phyloP scores from a whole-genome alignment of 1,140 invertebrate species.

The Diprion similis region DNA sequence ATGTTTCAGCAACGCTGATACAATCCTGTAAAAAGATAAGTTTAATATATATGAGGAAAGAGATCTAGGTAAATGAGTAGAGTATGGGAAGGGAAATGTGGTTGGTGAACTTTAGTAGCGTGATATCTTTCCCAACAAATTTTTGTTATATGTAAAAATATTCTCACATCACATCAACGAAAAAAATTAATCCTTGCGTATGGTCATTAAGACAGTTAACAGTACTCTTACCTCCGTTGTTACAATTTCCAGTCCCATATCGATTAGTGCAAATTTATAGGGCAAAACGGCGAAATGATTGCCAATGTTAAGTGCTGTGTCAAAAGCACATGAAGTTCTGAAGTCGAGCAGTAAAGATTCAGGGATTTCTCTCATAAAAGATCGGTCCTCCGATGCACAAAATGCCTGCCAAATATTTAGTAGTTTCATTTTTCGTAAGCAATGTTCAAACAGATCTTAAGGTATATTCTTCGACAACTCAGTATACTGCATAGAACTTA shows the following conservation, averaged over 20 bases:
- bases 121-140: background rate
- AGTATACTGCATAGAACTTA: no score
- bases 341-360: constrained; percentile 27
- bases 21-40: constrained; percentile 34
- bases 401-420: constrained; percentile 19
- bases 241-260: constrained; percentile 31
- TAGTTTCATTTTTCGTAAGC: background rate
- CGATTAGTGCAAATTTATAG: constrained; percentile 35
- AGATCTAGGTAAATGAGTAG: background rate
- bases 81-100: background rate
- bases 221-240: constrained; percentile 11
- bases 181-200: background rate
- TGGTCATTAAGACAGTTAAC: no score
- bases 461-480: no score
- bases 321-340: constrained; percentile 21
- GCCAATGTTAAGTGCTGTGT: constrained; percentile 38
- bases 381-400: constrained; percentile 13
- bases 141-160: background rate
- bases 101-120: background rate
- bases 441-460: no score
- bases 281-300: constrained; percentile 44
- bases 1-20: constrained; percentile 31
- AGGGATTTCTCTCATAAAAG: constrained; percentile 34
- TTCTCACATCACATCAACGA: background rate
- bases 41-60: background rate